phyloP scores from a whole-genome alignment of 2,888 invertebrate genomes.

The Entomobrya proxima region DNA sequence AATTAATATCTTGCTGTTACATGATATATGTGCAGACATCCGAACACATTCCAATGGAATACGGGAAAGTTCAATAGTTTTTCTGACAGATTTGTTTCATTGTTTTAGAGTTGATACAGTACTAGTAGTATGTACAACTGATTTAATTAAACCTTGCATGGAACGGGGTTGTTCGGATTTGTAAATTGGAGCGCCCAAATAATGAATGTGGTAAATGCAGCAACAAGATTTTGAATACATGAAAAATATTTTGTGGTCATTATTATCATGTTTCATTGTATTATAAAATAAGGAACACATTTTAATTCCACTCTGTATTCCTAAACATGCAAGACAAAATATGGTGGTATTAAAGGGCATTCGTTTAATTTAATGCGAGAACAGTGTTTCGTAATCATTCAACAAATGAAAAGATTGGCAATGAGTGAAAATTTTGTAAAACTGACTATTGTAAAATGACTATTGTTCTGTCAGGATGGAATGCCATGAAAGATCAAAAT shows the following conservation, averaged over 20 bases:
- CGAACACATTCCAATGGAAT: background rate
- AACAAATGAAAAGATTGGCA: conserved; percentile 55
- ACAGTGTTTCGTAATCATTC: background rate
- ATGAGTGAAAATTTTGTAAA: conserved; percentile 60
- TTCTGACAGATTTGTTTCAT: background rate
- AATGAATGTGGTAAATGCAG: background rate
- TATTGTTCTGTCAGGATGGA: conserved; percentile 71
- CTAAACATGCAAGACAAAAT: conserved; percentile 11
- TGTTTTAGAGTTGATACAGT: background rate
- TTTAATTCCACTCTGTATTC: background rate
- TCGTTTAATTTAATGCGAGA: background rate
- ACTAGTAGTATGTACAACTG: background rate
- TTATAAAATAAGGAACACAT: conserved; percentile 11
- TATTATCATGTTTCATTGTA: conserved; percentile 44
- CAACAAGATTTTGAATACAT: background rate
- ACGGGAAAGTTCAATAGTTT: background rate
- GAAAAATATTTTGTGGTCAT: background rate
- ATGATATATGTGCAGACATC: background rate
- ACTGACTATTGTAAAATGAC: too few relatives aligned
- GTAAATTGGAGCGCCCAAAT: background rate
- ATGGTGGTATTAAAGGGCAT: background rate
- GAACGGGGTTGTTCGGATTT: background rate
- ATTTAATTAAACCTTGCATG: conserved; percentile 8
- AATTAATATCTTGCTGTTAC: background rate
- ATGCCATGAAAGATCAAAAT: conserved; percentile 58